Evolutionary conservation across 1,140 invertebrate species (phyloP).

Genomic region (Luehdorfia chinensis): DNA sequence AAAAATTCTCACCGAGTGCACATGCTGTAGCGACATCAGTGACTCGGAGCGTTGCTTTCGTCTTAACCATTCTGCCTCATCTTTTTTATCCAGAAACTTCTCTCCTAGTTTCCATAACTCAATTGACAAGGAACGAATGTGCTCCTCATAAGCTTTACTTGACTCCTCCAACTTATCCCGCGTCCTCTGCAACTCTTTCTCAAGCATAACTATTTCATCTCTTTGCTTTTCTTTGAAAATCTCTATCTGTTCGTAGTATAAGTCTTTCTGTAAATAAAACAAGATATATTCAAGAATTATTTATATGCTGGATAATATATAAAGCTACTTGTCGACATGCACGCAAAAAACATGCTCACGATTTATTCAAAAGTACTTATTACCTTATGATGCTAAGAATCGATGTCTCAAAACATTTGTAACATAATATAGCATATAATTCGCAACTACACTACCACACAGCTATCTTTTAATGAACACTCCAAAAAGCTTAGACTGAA

Average conservation of each 20-base stretch:
- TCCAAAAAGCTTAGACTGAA: slow-evolving; percentile 31
- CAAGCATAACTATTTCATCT: slow-evolving; percentile 60
- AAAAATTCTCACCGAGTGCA: slow-evolving; percentile 44
- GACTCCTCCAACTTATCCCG: slow-evolving; percentile 76
- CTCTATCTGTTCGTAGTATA: slow-evolving; percentile 77
- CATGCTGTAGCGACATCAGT: slow-evolving; percentile 64
- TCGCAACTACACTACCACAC: slow-evolving; percentile 32
- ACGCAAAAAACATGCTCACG: slow-evolving; percentile 7
- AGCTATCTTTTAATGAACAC: slow-evolving; percentile 51
- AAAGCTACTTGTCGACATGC: background rate
- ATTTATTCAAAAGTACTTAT: slow-evolving; percentile 14
- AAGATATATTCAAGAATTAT: background rate
- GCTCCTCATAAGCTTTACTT: slow-evolving; percentile 77
- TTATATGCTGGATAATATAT: background rate
- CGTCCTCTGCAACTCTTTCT: slow-evolving; percentile 53
- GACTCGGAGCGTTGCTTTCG: slow-evolving; percentile 50
- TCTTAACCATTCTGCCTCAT: slow-evolving; percentile 75
- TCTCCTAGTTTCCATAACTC: slow-evolving; percentile 80
- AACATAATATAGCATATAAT: slow-evolving; percentile 10
- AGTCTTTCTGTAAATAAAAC: slow-evolving; percentile 66
- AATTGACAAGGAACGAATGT: slow-evolving; percentile 74
- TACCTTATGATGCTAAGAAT: slow-evolving; percentile 25
- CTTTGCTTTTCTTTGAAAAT: slow-evolving; percentile 68
- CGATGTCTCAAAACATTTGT: background rate
- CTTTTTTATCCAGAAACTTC: slow-evolving; percentile 77